These are phyloP conservation scores for Cydia fagiglandana DNA, from an alignment of 1,140 invertebrate genomes.

Conservation along the genomic window DNA sequence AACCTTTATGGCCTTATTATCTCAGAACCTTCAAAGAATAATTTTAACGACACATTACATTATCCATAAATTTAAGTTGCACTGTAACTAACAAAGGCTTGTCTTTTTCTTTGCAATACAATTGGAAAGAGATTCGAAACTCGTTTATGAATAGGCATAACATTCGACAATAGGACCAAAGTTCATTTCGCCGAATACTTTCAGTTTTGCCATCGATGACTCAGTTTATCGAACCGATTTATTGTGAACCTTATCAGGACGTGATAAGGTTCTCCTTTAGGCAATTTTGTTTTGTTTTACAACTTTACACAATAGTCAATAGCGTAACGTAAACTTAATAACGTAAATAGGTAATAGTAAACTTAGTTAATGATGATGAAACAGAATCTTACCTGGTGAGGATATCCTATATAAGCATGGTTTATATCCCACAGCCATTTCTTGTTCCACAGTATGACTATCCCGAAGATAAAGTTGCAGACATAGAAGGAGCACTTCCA, in stretches of 20 bases:
- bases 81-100: neutral
- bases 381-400: constrained; percentile 81
- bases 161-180: neutral
- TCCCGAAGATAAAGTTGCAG: constrained; percentile 90
- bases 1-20: no score
- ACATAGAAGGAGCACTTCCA: constrained; percentile 95
- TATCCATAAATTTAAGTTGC: neutral
- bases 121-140: neutral
- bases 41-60: neutral
- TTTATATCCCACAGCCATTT: constrained; percentile 96
- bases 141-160: neutral
- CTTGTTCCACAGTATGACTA: constrained; percentile 94
- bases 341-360: no score
- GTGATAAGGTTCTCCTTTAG: neutral
- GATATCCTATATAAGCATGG: constrained; percentile 92
- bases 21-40: no score
- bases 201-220: neutral
- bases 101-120: neutral
- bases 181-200: constrained; percentile 1
- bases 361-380: no score
- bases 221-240: neutral
- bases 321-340: no score
- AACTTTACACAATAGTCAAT: no score
- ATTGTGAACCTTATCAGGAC: neutral
- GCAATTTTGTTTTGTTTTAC: no score